Conservation (phyloP, 2,113 vertebrate genomes). For the Nothobranchius furzeri region DNA sequence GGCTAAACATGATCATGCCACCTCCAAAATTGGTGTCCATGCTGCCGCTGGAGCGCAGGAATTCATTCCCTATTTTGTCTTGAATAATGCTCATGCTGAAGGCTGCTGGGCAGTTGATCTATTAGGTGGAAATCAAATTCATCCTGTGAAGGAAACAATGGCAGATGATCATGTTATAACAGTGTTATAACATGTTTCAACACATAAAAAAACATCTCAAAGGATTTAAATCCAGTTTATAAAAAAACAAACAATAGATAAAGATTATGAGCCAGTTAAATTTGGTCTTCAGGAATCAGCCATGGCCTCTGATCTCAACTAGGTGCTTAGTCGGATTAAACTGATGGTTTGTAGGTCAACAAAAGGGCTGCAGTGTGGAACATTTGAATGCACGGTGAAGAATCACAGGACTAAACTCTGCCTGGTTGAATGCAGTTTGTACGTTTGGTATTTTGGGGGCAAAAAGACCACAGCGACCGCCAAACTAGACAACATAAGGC, state of each 20-base stretch:
- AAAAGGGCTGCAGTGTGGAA: constrained; percentile 46
- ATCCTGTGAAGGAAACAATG: constrained; percentile 58
- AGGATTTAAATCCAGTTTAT: background rate
- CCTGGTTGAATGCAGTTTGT: constrained; percentile 5
- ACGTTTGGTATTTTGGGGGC: constrained; percentile 10
- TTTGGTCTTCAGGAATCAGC: constrained; percentile 49
- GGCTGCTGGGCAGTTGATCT: constrained; percentile 54
- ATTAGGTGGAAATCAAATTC: constrained; percentile 62
- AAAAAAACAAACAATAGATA: constrained; percentile 18
- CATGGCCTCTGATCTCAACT: constrained; percentile 65
- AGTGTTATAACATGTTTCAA: background rate
- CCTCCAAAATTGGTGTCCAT: constrained; percentile 91
- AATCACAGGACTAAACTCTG: background rate
- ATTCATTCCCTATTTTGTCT: constrained; percentile 91
- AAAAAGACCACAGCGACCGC: constrained; percentile 31
- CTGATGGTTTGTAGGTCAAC: constrained; percentile 63
- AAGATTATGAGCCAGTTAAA: constrained; percentile 36
- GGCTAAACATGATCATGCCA: constrained; percentile 96
- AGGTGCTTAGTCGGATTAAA: constrained; percentile 71
- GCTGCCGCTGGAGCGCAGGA: constrained; percentile 83
- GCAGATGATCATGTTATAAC: background rate
- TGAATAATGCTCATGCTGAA: constrained; percentile 83
- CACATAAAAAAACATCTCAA: background rate
- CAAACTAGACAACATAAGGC: constrained; percentile 46
- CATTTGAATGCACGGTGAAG: background rate